These are phyloP conservation scores for Typhlichthys subterraneus DNA, from an alignment of 2,797 vertebrate species.

Conservation along the genomic window DNA sequence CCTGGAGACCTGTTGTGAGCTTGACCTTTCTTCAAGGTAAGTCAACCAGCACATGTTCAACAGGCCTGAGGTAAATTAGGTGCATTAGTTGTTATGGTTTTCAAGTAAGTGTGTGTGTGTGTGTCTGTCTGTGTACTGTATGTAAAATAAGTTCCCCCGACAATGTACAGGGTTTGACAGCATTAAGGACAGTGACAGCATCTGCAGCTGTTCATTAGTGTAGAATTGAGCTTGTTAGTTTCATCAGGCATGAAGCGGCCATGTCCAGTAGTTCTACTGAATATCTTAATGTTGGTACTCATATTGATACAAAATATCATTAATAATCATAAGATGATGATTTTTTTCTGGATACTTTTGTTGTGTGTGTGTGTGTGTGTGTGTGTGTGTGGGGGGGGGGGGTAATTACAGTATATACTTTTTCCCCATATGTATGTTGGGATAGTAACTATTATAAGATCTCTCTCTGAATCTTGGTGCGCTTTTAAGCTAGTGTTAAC, in stretches of 20 bases:
- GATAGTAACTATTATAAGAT: too few species aligned
- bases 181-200: conserved; percentile 34
- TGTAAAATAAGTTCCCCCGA: background rate
- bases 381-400: too few species aligned
- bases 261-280: conserved; percentile 17
- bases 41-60: conserved; percentile 65
- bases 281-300: conserved; percentile 20
- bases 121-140: background rate
- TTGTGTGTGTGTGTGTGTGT: too few species aligned
- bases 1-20: conserved; percentile 68
- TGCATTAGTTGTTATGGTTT: conserved; percentile 51
- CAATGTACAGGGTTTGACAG: conserved; percentile 32
- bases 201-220: conserved; percentile 54
- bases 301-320: too few species aligned
- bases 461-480: too few species aligned
- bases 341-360: conserved; percentile 13
- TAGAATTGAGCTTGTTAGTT: conserved; percentile 38
- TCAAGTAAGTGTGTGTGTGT: conserved; percentile 10
- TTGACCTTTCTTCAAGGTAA: conserved; percentile 78
- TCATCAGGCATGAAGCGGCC: conserved; percentile 43
- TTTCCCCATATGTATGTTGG: too few species aligned
- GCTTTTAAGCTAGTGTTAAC: too few species aligned
- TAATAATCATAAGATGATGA: conserved; percentile 8
- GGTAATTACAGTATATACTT: too few species aligned
- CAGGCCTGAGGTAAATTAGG: conserved; percentile 66